phyloP scores from a whole-genome alignment of 2,888 invertebrate species.

The Diabrotica balteata region DNA sequence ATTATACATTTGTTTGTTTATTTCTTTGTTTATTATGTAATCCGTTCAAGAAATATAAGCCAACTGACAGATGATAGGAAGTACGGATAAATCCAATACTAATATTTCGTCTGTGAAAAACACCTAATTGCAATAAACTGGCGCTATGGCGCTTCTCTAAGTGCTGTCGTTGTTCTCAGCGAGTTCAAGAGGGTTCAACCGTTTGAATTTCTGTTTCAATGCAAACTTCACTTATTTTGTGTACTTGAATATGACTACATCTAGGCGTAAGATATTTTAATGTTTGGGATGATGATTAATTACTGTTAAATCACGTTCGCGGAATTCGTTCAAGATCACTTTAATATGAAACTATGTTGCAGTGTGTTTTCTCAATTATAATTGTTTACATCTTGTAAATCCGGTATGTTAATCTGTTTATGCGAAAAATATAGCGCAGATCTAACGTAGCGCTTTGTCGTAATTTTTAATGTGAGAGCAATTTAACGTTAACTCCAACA shows the following conservation, averaged over 20 bases:
- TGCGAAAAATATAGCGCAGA: too few relatives aligned
- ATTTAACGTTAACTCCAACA: too few relatives aligned
- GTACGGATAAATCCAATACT: too few relatives aligned
- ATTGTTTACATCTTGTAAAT: neutral
- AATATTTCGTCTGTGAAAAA: neutral
- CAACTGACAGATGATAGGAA: too few relatives aligned
- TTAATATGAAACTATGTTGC: slow-evolving; percentile 1
- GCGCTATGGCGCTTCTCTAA: slow-evolving; percentile 8
- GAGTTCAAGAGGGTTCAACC: slow-evolving; percentile 19
- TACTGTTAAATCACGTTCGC: slow-evolving; percentile 12
- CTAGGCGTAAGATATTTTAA: slow-evolving; percentile 8
- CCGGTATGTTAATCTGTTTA: neutral
- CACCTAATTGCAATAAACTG: neutral
- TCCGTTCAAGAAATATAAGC: too few relatives aligned
- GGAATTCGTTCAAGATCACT: slow-evolving; percentile 3
- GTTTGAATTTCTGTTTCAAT: slow-evolving; percentile 10
- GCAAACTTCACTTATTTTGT: slow-evolving; percentile 6
- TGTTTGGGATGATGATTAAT: slow-evolving; percentile 13
- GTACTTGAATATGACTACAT: slow-evolving; percentile 9
- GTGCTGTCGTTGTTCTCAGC: slow-evolving; percentile 7
- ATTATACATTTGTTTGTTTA: too few relatives aligned
- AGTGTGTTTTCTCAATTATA: neutral
- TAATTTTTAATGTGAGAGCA: too few relatives aligned
- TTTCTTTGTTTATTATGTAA: too few relatives aligned
- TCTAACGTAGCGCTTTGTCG: too few relatives aligned